These are phyloP conservation scores for Diloba caeruleocephala DNA, from an alignment of 2,888 invertebrate genomes.

Conservation along the genomic window DNA sequence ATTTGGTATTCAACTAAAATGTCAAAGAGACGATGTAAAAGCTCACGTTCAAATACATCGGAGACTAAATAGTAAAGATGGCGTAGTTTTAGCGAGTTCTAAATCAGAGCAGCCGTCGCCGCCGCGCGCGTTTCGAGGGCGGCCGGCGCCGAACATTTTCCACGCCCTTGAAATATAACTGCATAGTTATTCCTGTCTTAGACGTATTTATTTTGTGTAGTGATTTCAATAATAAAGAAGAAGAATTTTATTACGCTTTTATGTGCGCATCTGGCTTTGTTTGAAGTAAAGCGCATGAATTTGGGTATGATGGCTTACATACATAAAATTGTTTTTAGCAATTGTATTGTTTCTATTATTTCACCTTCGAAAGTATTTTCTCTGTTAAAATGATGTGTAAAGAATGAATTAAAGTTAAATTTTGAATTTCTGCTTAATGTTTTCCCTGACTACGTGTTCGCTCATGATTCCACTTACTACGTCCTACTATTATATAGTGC, in stretches of 20 bases:
- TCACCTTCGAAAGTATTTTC: slow-evolving; percentile 9
- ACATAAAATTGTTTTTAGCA: slow-evolving; percentile 6
- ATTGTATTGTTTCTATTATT: slow-evolving; percentile 9
- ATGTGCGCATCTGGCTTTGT: slow-evolving; percentile 28
- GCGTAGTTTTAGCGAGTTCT: slow-evolving; percentile 65
- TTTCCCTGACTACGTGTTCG: background rate
- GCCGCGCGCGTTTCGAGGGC: slow-evolving; percentile 51
- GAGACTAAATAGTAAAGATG: slow-evolving; percentile 54
- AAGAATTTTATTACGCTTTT: slow-evolving; percentile 20
- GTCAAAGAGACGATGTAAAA: slow-evolving; percentile 50
- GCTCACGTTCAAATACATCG: slow-evolving; percentile 46
- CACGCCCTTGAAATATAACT: slow-evolving; percentile 56
- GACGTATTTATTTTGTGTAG: slow-evolving; percentile 23
- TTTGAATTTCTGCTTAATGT: slow-evolving; percentile 9
- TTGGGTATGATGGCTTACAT: slow-evolving; percentile 8
- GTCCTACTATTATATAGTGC: too few relatives aligned
- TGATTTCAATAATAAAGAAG: slow-evolving; percentile 20
- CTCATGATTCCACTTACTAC: slow-evolving; percentile 2
- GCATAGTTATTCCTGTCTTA: slow-evolving; percentile 47
- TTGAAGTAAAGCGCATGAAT: slow-evolving; percentile 4
- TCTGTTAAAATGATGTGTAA: background rate
- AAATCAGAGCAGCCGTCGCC: slow-evolving; percentile 62
- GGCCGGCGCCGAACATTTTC: slow-evolving; percentile 42
- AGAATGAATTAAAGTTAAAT: slow-evolving; percentile 1
- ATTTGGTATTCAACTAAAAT: slow-evolving; percentile 46